Base-by-base conservation (phyloP, 1,140 invertebrate genomes). In the Calephelis virginiensis region DNA sequence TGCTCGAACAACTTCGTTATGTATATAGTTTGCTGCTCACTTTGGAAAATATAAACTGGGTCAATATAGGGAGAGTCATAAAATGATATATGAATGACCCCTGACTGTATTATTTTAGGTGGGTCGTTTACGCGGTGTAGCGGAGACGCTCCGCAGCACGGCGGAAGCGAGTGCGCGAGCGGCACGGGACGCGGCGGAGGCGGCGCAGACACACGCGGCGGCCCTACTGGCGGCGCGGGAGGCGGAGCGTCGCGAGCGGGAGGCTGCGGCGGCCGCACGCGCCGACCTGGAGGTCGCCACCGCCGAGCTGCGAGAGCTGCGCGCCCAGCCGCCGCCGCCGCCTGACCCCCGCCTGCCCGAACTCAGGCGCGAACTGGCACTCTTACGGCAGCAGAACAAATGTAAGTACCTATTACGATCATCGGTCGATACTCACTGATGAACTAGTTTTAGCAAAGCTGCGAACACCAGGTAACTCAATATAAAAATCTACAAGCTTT, bases 281-380 rank as follows among this genome's bases (percentile, higher is more conserved):
- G 92, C 92, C 63, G 77, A 94, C 62, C 92, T 93, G 28, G 83
- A 83, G 5, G 92, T 93, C 70, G 82, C 94, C 10, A 68, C 93
- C 69, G 73, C 86, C 6, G 85, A 93, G 50, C 82, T 93, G 43
- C 80, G 89, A 11, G 91, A 89, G 64, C 70, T 90, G 64, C 74
- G 77, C 6, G 92, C 82, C 77, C 89, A 70, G 82, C 92, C 93
- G n/a, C 90, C 94, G 69, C 93, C 93, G n/a, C 82, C 93, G 59
- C 94, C 94, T 12, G 94, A 95, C 80, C 93, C 94, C 74, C 92
- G 95, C 76, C 91, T 96, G 45, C 95, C 96, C 71, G 95, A 96
- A 78, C 87, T 96, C 63, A 93, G 94, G 66, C 90, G 93, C 75
- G 95, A 96, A 78, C 89, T 96, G 62, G 92, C 92, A 48, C 83